phyloP scores from a whole-genome alignment of 2,888 invertebrate species.

The Pammene fasciana region DNA sequence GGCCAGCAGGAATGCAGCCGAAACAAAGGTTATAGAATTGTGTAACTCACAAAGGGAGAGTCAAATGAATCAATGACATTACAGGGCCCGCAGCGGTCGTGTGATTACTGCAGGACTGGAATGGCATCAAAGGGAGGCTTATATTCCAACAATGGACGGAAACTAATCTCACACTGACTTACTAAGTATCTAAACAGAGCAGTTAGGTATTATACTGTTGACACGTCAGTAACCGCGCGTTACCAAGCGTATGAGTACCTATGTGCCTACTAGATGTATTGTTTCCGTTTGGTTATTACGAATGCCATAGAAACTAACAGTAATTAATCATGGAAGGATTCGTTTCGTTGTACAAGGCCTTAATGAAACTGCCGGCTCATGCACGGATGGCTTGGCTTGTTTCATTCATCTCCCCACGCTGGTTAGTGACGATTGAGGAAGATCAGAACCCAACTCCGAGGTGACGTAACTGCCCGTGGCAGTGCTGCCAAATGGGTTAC shows the following conservation, averaged over 20 bases:
- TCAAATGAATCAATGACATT: slow-evolving; percentile 41
- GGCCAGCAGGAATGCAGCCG: slow-evolving; percentile 38
- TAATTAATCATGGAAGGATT: slow-evolving; percentile 32
- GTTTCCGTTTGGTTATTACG: slow-evolving; percentile 38
- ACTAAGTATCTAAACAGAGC: slow-evolving; percentile 39
- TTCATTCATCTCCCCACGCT: slow-evolving; percentile 36
- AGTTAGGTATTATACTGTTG: slow-evolving; percentile 38
- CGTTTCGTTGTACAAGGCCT: slow-evolving; percentile 16
- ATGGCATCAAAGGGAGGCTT: slow-evolving; percentile 39
- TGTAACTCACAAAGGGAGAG: slow-evolving; percentile 41
- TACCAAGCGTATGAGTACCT: slow-evolving; percentile 17
- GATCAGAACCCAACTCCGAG: slow-evolving; percentile 42
- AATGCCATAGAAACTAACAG: slow-evolving; percentile 31
- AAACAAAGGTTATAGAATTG: slow-evolving; percentile 42
- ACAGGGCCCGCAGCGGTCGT: slow-evolving; percentile 31
- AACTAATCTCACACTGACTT: slow-evolving; percentile 41
- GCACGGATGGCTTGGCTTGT: slow-evolving; percentile 32
- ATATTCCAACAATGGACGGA: slow-evolving; percentile 41
- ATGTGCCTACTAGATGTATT: slow-evolving; percentile 28
- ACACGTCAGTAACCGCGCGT: slow-evolving; percentile 40
- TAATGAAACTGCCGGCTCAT: slow-evolving; percentile 30
- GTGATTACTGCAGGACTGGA: slow-evolving; percentile 32
- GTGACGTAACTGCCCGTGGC: slow-evolving; percentile 62
- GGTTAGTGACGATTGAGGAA: slow-evolving; percentile 40
- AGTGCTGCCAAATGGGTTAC: slow-evolving; percentile 77